phyloP scores from a whole-genome alignment of 2,113 vertebrate species.

The Aptenodytes forsteri region DNA sequence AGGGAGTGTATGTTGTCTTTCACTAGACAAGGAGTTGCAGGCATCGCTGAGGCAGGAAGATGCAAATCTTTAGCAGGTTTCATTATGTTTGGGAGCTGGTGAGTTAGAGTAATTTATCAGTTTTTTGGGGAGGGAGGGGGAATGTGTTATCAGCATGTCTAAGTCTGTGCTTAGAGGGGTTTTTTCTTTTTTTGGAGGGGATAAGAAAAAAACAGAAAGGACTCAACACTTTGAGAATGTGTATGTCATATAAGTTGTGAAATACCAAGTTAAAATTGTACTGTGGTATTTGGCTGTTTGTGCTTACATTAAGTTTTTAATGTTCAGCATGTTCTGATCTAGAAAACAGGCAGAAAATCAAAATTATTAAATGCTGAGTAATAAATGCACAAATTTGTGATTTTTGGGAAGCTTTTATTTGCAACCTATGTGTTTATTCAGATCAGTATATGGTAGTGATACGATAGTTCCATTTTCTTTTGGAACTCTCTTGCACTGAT shows the following conservation, averaged over 20 bases:
- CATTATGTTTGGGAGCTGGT: constrained; percentile 90
- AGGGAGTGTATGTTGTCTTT: background rate
- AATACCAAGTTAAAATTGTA: background rate
- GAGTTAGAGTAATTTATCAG: constrained; percentile 61
- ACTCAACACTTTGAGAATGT: background rate
- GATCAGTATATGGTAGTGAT: background rate
- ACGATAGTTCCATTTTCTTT: background rate
- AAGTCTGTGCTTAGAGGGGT: background rate
- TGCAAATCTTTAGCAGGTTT: constrained; percentile 87
- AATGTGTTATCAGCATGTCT: background rate
- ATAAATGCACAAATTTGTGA: background rate
- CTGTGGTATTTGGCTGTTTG: background rate
- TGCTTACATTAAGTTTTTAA: background rate
- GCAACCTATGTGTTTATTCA: background rate
- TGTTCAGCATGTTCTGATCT: background rate
- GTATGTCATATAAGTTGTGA: background rate
- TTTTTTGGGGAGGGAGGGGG: background rate
- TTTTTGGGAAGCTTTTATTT: background rate
- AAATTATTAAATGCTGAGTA: background rate
- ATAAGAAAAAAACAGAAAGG: background rate
- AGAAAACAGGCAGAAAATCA: background rate
- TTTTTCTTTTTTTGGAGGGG: background rate
- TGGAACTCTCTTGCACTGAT: background rate
- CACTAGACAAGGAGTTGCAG: background rate
- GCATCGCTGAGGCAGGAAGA: constrained; percentile 31